Evolutionary conservation across 1,140 invertebrate genomes (phyloP).

Genomic region (Philotrypesis tridentata): DNA sequence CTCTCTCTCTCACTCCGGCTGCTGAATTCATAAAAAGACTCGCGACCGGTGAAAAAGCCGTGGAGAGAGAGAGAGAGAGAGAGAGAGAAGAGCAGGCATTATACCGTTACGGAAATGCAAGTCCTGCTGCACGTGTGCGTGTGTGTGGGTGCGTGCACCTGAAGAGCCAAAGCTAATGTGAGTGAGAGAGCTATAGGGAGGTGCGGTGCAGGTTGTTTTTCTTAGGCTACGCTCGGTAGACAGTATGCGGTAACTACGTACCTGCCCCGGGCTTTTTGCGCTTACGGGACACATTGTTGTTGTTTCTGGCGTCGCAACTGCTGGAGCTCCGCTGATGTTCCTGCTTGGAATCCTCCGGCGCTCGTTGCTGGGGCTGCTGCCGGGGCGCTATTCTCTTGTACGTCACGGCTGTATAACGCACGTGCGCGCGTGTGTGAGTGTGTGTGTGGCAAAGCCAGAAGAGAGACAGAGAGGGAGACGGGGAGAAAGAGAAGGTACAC

Average conservation of each 20-base stretch:
- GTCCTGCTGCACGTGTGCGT: no score
- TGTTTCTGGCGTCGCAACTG: constrained; percentile 50
- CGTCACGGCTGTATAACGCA: constrained; percentile 71
- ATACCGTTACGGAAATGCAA: not conserved
- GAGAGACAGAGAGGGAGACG: no score
- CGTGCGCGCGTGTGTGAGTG: no score
- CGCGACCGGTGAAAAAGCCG: not conserved
- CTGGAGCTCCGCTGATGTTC: not conserved
- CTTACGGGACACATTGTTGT: constrained; percentile 77
- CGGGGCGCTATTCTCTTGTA: constrained; percentile 73
- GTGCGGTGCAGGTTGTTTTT: no score
- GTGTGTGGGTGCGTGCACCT: not conserved
- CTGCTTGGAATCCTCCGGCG: constrained; percentile 55
- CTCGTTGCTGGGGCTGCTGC: constrained; percentile 59
- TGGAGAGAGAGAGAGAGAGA: constrained; percentile 37
- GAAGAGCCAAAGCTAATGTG: constrained; percentile 12
- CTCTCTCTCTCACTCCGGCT: no score
- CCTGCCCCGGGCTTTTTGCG: constrained; percentile 84
- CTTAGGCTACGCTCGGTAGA: not conserved
- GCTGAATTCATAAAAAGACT: no score
- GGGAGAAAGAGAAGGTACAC: constrained; percentile 28
- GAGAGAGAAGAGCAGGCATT: constrained; percentile 23
- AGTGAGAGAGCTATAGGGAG: not conserved
- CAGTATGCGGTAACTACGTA: constrained; percentile 68
- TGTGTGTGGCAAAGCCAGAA: no score